Base-by-base conservation (phyloP, 2,888 invertebrate genomes). In the Cheilosia variabilis region DNA sequence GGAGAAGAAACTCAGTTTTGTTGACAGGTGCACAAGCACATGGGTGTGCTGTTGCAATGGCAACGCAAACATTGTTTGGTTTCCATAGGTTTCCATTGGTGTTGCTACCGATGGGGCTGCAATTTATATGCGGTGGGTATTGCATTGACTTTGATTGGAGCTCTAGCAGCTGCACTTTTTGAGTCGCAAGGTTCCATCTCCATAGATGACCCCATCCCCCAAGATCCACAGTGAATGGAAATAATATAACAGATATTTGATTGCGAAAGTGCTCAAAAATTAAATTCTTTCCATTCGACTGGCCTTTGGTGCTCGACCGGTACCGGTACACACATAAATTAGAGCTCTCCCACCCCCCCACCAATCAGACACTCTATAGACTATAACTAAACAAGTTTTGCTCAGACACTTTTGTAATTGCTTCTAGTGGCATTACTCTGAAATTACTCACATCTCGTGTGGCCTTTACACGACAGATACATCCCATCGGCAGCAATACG, bases 41-140 rank as follows among this genome's bases (percentile, higher is more conserved):
- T 24, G 9, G 53, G 3, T 31, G 37, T 9, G 50, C 43, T 57
- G 81, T 84, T 80, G 75, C 80, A 76, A 71, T 86, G 19, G 76
- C 65, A 80, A 80, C 76, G 17, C 50, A 50, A 50, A 52, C 60
- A 15, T 60, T 75, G 41, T 80, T 80, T 66, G 66, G 75, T 86
- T 80, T 41, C 71, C 57, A 75, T 69, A 6, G 60, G 4, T 37
- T 37, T 19, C 19, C 19, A 19, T 19, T 37, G 0, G 13, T 4
- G 37, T 37, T 37, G 34, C 31, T 31, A 9, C 31, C 7, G 31
- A 9, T 9, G 31, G 31, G 31, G 31, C 3, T 13, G 10, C 10
- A 37, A 13, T 13, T 1, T 4, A 13, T 3, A 10, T 37, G 4
- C 1, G 13, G 4, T 37, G 1, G 1, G 0, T 31, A 7, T 31